Percentiles rank a stretch among this genome's conserved stretches.
Conservation (phyloP, 2,113 vertebrate species). For the Ceyx margarethae region DNA sequence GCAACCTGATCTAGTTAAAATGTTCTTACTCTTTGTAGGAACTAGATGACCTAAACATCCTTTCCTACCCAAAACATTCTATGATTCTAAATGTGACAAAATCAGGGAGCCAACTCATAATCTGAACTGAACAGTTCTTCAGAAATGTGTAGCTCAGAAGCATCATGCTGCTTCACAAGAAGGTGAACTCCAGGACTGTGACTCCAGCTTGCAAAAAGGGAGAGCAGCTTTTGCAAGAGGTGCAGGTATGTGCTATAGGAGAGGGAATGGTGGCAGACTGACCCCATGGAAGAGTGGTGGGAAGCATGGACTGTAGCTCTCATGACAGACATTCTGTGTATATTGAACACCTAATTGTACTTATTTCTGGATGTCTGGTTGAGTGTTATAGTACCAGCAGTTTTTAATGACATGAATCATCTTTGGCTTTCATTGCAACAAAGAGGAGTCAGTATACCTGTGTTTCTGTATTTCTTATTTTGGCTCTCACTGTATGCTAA, state of each 20-base stretch:
- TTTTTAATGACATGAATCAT: not conserved
- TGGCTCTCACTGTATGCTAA: not conserved
- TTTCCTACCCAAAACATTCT: no score
- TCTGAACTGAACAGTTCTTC: not conserved
- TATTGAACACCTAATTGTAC: not conserved
- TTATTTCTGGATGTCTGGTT: not conserved
- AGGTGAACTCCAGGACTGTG: not conserved
- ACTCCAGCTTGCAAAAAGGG: not conserved
- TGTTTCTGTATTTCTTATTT: not conserved
- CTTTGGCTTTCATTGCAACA: not conserved
- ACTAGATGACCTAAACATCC: not conserved
- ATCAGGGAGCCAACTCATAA: not conserved
- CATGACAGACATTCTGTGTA: not conserved
- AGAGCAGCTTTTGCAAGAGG: not conserved
- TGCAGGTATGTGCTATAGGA: not conserved
- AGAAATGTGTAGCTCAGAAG: not conserved
- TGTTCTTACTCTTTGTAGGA: not conserved
- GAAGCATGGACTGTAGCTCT: accelerated
- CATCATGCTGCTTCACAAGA: accelerated
- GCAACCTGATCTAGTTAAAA: not conserved
- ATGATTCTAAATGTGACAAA: not conserved
- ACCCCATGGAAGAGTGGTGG: not conserved
- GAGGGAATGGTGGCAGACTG: not conserved
- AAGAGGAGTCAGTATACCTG: not conserved
- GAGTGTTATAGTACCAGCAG: not conserved